Base-by-base conservation (phyloP, 1,140 invertebrate species). In the Dryas iulia region DNA sequence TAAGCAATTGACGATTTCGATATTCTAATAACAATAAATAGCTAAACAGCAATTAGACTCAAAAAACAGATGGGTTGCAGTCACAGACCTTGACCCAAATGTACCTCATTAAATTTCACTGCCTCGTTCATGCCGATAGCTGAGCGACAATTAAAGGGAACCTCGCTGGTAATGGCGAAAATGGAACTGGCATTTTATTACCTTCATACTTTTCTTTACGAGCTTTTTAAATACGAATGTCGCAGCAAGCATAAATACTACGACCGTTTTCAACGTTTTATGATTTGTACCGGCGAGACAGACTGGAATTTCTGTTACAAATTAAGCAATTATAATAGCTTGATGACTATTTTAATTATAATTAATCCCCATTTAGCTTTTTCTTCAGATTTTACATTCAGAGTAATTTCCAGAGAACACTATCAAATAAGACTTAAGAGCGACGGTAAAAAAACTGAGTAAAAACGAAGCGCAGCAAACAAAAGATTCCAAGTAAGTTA, bases 91-190 rank as follows among this genome's bases (percentile, higher is more conserved):
- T 85, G 84, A 81, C 83, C 83, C 69, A 61, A 86, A 84, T 85
- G 75, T 77, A 72, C 39, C 76, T 81, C 83, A 82, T 84, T 84
- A 83, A 82, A 84, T 86, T 82, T 80, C 72, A 79, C 76, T 75
- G 74, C 69, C 66, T 75, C 79, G 68, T 73, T 79, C 78, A 77
- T 75, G 66, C 67, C 74, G 76, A 82, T 79, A 75, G 73, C 72
- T 72, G 71, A 73, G 75, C 74, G 74, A 81, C 77, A 82, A 85
- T 83, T 81, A 84, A 81, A 82, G 69, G 57, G 74, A 76, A 74
- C 76, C 71, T 77, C 72, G 66, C 66, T 60, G 70, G 71, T 80
- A 74, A 75, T 57, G 66, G 73, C 66, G 71, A 69, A 70, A 73
- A 78, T 74, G 77, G 61, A 73, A 77, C 67, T 69, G 71, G 68